Percentiles rank a stretch among this genome's conserved stretches.
These are phyloP conservation scores for Coreoperca whiteheadi DNA, from an alignment of 2,113 vertebrate species.

Conservation along the genomic window DNA sequence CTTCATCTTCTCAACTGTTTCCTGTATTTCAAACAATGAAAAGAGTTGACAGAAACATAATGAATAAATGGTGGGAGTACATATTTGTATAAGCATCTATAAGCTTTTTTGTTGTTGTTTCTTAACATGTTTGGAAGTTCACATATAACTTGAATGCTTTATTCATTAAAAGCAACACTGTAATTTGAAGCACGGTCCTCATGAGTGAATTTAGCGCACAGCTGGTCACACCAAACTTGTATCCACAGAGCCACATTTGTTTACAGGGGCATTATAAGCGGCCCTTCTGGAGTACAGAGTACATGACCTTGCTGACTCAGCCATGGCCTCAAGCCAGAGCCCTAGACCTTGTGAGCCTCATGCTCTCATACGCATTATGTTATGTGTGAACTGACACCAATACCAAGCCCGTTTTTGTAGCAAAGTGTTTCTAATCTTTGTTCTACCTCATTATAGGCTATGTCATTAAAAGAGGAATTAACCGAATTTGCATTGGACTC, in stretches of 20 bases:
- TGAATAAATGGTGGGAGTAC: not conserved
- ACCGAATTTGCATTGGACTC: not conserved
- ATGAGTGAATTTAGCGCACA: not conserved
- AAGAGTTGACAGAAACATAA: not conserved
- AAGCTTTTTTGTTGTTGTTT: not conserved
- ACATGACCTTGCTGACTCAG: slow-evolving; percentile 63
- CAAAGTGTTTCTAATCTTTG: not conserved
- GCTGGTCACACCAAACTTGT: not conserved
- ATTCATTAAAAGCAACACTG: not conserved
- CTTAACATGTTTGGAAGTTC: not conserved
- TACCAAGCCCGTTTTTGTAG: not conserved
- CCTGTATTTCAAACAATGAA: slow-evolving; percentile 79
- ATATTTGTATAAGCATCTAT: not conserved
- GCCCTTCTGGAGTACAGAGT: slow-evolving; percentile 38
- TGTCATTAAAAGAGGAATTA: not conserved
- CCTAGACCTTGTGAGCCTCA: slow-evolving; percentile 31
- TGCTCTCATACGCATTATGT: not conserved
- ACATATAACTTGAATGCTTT: not conserved
- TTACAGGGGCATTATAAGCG: slow-evolving; percentile 25
- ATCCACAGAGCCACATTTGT: slow-evolving; percentile 29
- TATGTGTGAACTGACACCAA: not conserved
- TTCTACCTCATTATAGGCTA: not conserved
- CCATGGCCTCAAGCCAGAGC: slow-evolving; percentile 56
- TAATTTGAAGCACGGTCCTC: not conserved
- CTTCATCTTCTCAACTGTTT: slow-evolving; percentile 94